Base-by-base conservation (phyloP, 1,140 invertebrate genomes). In the Calephelis nemesis region DNA sequence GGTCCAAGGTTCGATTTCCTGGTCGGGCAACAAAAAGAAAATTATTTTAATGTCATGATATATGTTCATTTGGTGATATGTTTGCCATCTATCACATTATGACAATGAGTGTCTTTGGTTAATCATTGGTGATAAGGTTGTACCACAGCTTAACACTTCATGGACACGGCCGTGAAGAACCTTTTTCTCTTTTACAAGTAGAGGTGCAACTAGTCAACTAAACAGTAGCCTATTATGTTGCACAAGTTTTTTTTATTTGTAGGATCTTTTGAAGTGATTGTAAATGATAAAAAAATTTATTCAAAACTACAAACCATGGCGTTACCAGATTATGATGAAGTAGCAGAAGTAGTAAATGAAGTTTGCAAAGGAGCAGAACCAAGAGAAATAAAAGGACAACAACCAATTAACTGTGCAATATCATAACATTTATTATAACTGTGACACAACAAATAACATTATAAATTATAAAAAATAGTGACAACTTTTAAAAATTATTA, bases 211-310 rank as follows among this genome's bases (percentile, higher is more conserved):
- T 11, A 49, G 47, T 5, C 11, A 11, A 12, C 10, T 9, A 49
- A 10, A 49, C 8, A 49, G 11, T 50, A 50, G 49, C 10, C 9
- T 50, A 19, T 19, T 7, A 5, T 19, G 7, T 47, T 63, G 9
- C 13, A 63, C 4, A 19, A 11, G 8, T 63, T 63, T 45, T 74
- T 75, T 92, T 92, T 48, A 45, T 7, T 45, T 45, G 42, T 85
- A 95, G 94, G 93, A 66, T 94, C 94, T 4, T 95, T 95, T 91
- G 95, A 95, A 88, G 91, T 95, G 19, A 81, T 82, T 54, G 88
- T 95, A 12, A 95, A 95, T 84, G 92, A 93, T 50, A 90, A 92
- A 70, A 79, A 94, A 63, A 87, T 95, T 48, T 95, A 95, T 80
- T 95, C 95, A 45, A 95, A 95, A 81, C 83, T 95, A 8, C 90